Percentiles rank a stretch among this genome's conserved stretches.
These are phyloP conservation scores for Elanoides forficatus DNA, from an alignment of 2,113 vertebrate species.

Conservation along the genomic window DNA sequence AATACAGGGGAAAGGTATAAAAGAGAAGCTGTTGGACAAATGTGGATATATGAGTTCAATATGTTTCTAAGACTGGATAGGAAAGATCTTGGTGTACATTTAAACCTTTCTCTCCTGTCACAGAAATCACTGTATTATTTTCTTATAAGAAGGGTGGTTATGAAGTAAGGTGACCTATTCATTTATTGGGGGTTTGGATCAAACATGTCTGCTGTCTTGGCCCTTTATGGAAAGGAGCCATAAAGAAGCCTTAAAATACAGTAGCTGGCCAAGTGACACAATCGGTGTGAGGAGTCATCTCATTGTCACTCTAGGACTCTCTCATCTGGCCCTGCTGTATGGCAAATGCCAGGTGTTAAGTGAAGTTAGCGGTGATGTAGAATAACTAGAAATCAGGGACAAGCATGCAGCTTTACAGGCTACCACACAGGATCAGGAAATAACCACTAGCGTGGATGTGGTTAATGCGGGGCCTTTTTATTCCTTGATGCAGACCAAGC, in stretches of 20 bases:
- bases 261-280: not conserved
- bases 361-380: not conserved
- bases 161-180: not conserved
- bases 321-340: not conserved
- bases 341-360: not conserved
- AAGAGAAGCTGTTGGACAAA: not conserved
- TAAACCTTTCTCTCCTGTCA: not conserved
- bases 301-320: not conserved
- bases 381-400: not conserved
- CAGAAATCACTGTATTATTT: not conserved
- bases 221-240: not conserved
- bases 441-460: not conserved
- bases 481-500: not conserved
- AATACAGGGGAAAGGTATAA: not conserved
- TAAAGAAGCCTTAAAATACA: not conserved
- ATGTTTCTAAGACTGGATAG: not conserved
- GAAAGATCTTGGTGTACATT: not conserved
- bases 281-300: not conserved
- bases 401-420: not conserved
- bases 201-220: not conserved
- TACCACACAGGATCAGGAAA: not conserved
- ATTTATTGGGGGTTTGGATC: not conserved
- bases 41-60: not conserved
- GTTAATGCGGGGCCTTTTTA: not conserved
- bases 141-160: not conserved